Percentiles rank a stretch among this genome's conserved stretches.
Conservation (phyloP, 2,113 vertebrate species). For the Chlamydotis undulata region DNA sequence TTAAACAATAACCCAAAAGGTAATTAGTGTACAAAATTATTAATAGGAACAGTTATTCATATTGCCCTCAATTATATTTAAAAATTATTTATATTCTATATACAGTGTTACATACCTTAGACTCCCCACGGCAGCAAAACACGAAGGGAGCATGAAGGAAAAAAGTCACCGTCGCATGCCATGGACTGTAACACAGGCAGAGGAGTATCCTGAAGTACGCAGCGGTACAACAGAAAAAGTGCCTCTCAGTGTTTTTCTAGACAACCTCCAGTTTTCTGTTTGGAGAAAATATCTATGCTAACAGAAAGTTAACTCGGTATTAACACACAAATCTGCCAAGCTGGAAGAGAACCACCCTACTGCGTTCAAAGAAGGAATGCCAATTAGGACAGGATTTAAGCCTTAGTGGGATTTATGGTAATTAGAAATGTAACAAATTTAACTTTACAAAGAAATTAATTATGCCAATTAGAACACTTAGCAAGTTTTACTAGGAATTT, state of each 20-base stretch:
- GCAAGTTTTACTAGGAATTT: constrained; percentile 31
- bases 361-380: not conserved
- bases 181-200: not conserved
- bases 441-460: constrained; percentile 55
- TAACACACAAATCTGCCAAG: not conserved
- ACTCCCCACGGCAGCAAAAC: not conserved
- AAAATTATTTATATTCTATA: not conserved
- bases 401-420: constrained; percentile 36
- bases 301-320: not conserved
- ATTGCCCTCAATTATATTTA: not conserved
- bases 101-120: not conserved
- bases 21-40: not conserved
- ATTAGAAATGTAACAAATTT: constrained; percentile 37
- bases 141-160: not conserved
- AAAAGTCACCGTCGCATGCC: not conserved
- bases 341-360: not conserved
- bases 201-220: not conserved
- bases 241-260: not conserved
- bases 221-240: not conserved
- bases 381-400: constrained; percentile 29
- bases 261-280: not conserved
- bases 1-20: constrained; percentile 22
- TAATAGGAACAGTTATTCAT: not conserved
- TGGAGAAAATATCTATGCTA: not conserved
- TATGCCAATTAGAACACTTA: constrained; percentile 32